Evolutionary conservation across 2,888 invertebrate genomes (phyloP).

Genomic region (Rhagium mordax): DNA sequence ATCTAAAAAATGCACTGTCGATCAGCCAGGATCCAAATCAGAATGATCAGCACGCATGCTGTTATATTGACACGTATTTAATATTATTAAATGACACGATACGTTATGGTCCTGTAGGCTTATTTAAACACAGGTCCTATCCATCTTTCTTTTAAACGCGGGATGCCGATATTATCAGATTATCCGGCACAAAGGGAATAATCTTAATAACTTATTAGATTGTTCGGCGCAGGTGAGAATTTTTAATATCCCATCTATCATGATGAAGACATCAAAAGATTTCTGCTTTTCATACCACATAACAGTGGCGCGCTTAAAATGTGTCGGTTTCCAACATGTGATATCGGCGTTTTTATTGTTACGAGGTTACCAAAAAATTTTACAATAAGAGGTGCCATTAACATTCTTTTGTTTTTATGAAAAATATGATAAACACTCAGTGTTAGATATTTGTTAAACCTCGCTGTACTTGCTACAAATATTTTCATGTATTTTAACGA

Average conservation of each 20-base stretch:
- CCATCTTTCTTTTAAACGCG: slow-evolving; percentile 46
- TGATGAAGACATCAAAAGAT: slow-evolving; percentile 43
- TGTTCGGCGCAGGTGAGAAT: slow-evolving; percentile 48
- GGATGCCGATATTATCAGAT: slow-evolving; percentile 48
- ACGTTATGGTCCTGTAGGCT: slow-evolving; percentile 18
- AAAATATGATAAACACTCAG: too few species aligned
- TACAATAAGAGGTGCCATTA: too few species aligned
- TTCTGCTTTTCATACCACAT: slow-evolving; percentile 1
- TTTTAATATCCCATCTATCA: slow-evolving; percentile 51
- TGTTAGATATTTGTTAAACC: too few species aligned
- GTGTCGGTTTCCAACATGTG: too few species aligned
- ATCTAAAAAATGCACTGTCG: neutral
- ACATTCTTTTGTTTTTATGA: too few species aligned
- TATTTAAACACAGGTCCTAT: slow-evolving; percentile 50
- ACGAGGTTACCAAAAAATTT: too few species aligned
- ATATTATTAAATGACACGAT: slow-evolving; percentile 19
- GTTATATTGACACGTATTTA: slow-evolving; percentile 21
- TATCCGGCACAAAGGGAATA: slow-evolving; percentile 43
- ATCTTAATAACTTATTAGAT: slow-evolving; percentile 48
- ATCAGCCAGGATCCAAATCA: neutral
- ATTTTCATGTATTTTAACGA: too few species aligned
- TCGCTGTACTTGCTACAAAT: too few species aligned
- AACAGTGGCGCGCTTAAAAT: neutral
- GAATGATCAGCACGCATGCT: slow-evolving; percentile 23
- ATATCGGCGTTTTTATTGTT: too few species aligned